Percentiles rank a stretch among this genome's conserved stretches.
Evolutionary conservation across 2,888 invertebrate species (phyloP).

Genomic region (Epistrophella euchroma): DNA sequence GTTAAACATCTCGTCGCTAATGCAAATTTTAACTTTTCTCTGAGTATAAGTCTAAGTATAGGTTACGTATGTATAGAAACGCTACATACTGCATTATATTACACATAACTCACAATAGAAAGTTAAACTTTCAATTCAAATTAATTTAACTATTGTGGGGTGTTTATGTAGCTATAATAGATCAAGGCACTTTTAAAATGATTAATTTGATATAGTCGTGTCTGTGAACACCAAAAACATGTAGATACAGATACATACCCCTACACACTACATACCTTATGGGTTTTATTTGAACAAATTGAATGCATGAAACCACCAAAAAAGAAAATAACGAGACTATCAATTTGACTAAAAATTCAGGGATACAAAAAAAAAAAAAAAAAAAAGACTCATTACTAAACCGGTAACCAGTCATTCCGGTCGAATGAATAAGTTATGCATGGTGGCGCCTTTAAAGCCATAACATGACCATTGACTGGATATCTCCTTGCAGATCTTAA

Average conservation of each 20-base stretch:
- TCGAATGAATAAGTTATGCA: slow-evolving; percentile 57
- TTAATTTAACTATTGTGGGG: slow-evolving; percentile 17
- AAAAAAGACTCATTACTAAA: slow-evolving; percentile 36
- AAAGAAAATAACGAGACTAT: slow-evolving; percentile 18
- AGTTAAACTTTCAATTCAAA: slow-evolving; percentile 61
- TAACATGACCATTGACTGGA: not conserved
- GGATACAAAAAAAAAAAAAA: not conserved
- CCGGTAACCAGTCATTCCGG: slow-evolving; percentile 43
- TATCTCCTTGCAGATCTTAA: slow-evolving; percentile 9
- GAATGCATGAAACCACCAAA: not conserved
- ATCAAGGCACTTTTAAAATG: slow-evolving; percentile 36
- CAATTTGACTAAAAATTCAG: slow-evolving; percentile 19
- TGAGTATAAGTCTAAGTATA: not conserved
- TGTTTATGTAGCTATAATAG: slow-evolving; percentile 12
- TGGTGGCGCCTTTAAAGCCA: slow-evolving; percentile 34
- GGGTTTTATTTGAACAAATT: slow-evolving; percentile 29
- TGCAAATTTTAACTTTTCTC: not conserved
- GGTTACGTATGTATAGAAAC: not conserved
- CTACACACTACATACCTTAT: not conserved
- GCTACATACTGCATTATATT: not conserved
- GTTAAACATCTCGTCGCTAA: not conserved
- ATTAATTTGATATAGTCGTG: slow-evolving; percentile 53
- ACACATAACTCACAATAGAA: slow-evolving; percentile 46
- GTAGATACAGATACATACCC: not conserved
- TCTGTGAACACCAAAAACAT: slow-evolving; percentile 4